These are phyloP conservation scores for Drosophila crucigera DNA, from an alignment of 2,888 invertebrate species.

Conservation along the genomic window DNA sequence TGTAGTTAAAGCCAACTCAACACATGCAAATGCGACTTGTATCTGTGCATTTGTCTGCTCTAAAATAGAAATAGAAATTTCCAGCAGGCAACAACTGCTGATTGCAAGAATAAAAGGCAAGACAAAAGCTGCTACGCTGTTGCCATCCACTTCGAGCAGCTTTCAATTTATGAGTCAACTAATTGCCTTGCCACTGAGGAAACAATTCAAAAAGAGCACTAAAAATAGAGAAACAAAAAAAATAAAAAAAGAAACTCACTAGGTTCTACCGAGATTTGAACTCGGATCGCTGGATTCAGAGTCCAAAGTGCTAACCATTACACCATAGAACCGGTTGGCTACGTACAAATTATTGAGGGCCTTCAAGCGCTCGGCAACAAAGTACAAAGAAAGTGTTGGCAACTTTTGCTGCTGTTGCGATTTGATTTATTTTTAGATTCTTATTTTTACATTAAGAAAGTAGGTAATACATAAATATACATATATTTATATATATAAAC, in stretches of 20 bases:
- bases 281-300: slow-evolving; percentile 86
- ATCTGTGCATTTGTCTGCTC: slow-evolving; percentile 21
- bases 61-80: slow-evolving; percentile 49
- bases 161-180: slow-evolving; percentile 28
- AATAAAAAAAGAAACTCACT: too few species aligned
- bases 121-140: slow-evolving; percentile 2
- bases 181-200: slow-evolving; percentile 21
- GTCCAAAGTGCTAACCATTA: slow-evolving; percentile 85
- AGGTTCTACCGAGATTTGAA: slow-evolving; percentile 86
- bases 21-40: slow-evolving; percentile 66
- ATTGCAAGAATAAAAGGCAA: slow-evolving; percentile 29
- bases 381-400: not conserved
- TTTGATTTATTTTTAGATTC: slow-evolving; percentile 12
- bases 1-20: slow-evolving; percentile 56
- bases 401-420: not conserved
- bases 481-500: not conserved
- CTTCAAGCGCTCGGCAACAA: slow-evolving; percentile 11
- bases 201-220: slow-evolving; percentile 1
- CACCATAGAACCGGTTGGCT: slow-evolving; percentile 83
- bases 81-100: slow-evolving; percentile 33
- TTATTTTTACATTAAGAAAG: not conserved
- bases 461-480: not conserved
- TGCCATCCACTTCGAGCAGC: slow-evolving; percentile 2
- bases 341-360: not conserved
- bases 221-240: not conserved